Evolutionary conservation across 2,797 vertebrate species (phyloP).

Genomic region (Lepus townsendii): DNA sequence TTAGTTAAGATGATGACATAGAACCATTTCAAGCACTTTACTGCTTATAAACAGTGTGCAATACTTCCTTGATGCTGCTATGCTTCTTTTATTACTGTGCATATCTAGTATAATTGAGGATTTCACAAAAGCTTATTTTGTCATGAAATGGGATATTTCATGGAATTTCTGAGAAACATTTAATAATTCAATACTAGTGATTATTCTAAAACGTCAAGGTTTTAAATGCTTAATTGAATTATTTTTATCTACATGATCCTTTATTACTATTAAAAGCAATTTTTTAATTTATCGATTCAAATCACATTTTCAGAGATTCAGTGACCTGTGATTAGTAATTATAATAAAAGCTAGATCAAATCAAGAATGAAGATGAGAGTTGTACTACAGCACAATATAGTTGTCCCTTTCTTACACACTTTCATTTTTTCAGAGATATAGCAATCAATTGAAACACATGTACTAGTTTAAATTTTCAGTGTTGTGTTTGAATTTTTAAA

Average conservation of each 20-base stretch:
- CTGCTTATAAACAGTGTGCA: background rate
- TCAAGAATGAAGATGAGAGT: background rate
- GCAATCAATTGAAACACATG: background rate
- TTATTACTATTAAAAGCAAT: constrained; percentile 1
- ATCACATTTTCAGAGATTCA: background rate
- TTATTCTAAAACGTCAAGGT: constrained; percentile 17
- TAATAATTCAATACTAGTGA: background rate
- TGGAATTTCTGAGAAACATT: background rate
- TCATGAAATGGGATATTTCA: background rate
- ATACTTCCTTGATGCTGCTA: background rate
- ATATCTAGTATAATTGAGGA: background rate
- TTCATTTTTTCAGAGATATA: background rate
- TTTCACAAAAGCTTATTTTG: background rate
- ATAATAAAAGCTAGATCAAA: background rate
- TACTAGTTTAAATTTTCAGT: background rate
- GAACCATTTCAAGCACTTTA: background rate
- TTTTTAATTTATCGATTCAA: constrained; percentile 47
- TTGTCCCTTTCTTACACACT: background rate
- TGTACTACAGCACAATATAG: background rate
- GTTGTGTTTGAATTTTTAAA: background rate
- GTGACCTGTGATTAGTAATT: background rate
- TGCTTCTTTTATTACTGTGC: background rate
- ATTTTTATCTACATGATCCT: background rate
- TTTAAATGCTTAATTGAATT: constrained; percentile 11
- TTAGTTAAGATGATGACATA: constrained; percentile 64